A percentile compares a stretch with the other conserved stretches of the same genome.
These are phyloP conservation scores for Dolichotis patagonum DNA, from an alignment of 2,113 vertebrate species.

Conservation along the genomic window DNA sequence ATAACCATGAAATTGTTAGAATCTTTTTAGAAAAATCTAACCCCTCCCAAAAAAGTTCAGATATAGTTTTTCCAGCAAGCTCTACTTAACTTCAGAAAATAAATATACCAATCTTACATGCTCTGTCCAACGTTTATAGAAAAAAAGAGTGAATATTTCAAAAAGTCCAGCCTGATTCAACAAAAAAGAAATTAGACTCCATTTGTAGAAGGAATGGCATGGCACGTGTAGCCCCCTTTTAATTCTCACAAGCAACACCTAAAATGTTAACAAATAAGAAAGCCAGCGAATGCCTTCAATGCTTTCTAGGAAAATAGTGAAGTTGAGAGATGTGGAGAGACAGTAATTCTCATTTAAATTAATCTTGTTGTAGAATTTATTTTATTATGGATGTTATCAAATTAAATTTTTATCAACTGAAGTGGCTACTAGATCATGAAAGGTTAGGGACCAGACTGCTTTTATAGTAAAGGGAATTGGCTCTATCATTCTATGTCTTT, in stretches of 20 bases:
- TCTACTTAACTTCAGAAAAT: neutral
- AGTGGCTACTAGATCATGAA: neutral
- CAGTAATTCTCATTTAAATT: neutral
- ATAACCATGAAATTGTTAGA: neutral
- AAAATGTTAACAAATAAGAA: neutral
- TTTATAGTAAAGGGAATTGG: neutral
- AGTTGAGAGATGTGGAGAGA: neutral
- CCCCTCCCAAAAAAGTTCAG: neutral
- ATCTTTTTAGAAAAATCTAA: neutral
- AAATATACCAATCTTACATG: neutral
- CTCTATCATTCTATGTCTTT: neutral
- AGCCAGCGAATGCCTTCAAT: neutral
- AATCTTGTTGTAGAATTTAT: neutral
- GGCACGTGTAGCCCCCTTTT: neutral
- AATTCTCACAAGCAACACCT: neutral
- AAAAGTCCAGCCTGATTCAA: neutral
- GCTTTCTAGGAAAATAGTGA: neutral
- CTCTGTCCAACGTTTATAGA: neutral
- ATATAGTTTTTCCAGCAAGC: neutral
- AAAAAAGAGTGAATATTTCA: neutral
- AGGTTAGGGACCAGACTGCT: too few species aligned
- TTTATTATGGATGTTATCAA: neutral
- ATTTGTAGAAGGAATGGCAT: neutral
- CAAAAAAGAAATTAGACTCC: neutral
- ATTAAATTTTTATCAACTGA: neutral